phyloP scores from a whole-genome alignment of 53 echinoderm and acorn worm species.

The Luidia sarsii region DNA sequence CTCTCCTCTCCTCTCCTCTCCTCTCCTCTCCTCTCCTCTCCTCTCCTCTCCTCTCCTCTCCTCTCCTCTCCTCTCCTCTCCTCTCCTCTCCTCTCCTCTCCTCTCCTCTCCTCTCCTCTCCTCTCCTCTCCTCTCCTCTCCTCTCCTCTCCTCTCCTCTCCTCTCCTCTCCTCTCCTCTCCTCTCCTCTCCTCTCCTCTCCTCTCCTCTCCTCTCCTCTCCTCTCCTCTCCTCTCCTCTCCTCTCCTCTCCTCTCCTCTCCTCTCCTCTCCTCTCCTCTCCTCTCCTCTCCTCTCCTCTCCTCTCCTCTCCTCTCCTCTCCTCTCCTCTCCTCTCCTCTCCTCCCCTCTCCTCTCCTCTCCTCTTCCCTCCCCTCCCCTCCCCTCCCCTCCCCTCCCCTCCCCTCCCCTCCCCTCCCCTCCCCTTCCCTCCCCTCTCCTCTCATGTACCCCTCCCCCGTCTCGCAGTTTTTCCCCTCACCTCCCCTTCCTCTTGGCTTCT shows the following conservation, averaged over 20 bases:
- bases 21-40: conserved; percentile 12
- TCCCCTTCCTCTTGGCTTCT: too few species aligned
- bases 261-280: conserved; percentile 12
- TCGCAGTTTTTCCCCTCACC: too few species aligned
- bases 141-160: conserved; percentile 12
- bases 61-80: not conserved
- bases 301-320: not conserved
- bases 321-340: too few species aligned
- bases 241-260: not conserved
- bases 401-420: too few species aligned
- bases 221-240: not conserved
- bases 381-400: too few species aligned
- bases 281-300: not conserved
- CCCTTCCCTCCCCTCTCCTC: too few species aligned
- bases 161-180: not conserved
- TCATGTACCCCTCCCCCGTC: too few species aligned
- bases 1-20: not conserved
- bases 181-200: not conserved
- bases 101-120: not conserved
- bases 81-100: conserved; percentile 12
- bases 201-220: conserved; percentile 12
- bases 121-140: not conserved
- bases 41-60: not conserved
- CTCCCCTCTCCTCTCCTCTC: too few species aligned
- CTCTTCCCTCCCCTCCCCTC: too few species aligned